A percentile compares a stretch with the other conserved stretches of the same genome.
phyloP scores from a whole-genome alignment of 35 echinoderm and acorn worm genomes.

The Heliocidaris erythrogramma region DNA sequence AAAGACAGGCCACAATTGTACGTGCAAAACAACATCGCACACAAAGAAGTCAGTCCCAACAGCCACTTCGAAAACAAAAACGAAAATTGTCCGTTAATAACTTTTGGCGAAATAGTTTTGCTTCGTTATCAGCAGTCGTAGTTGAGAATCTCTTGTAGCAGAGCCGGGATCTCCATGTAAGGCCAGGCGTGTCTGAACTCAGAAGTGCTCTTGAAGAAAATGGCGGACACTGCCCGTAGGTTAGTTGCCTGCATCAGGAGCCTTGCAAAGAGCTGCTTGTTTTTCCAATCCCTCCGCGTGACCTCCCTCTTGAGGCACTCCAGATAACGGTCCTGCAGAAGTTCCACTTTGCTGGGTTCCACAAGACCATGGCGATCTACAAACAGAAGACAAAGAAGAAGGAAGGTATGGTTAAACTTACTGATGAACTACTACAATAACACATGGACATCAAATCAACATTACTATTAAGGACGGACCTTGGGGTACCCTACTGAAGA shows the following conservation, averaged over 20 bases:
- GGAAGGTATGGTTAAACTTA: background rate
- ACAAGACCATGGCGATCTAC: slow-evolving; percentile 91
- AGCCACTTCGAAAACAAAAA: background rate
- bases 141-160: slow-evolving; percentile 87
- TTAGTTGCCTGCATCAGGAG: slow-evolving; percentile 92
- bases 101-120: background rate
- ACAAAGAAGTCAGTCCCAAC: background rate
- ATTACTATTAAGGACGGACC: no score
- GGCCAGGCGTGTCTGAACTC: slow-evolving; percentile 84
- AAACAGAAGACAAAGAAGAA: background rate
- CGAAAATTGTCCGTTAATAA: background rate
- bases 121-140: slow-evolving; percentile 82
- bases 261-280: slow-evolving; percentile 93
- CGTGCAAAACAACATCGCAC: background rate
- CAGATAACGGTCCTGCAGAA: slow-evolving; percentile 73
- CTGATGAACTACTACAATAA: no score
- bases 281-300: slow-evolving; percentile 94
- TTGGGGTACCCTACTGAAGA: no score
- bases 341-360: slow-evolving; percentile 73
- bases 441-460: no score
- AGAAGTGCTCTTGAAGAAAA: slow-evolving; percentile 80
- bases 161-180: slow-evolving; percentile 78
- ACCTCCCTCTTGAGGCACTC: slow-evolving; percentile 91
- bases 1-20: background rate
- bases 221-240: slow-evolving; percentile 70